Base-by-base conservation (phyloP, 2,797 vertebrate species). In the Scomberomorus guttatus region DNA sequence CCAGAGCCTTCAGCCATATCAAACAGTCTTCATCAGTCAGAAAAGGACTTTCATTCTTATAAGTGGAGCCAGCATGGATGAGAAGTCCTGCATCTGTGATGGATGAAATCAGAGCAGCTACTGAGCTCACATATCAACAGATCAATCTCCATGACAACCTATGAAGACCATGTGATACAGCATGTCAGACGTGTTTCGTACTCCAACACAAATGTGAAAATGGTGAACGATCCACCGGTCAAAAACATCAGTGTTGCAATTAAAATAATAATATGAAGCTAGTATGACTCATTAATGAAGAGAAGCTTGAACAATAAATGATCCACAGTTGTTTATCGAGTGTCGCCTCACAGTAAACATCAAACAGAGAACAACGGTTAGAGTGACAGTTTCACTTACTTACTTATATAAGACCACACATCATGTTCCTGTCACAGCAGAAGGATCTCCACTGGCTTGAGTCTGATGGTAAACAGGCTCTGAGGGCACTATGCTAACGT, bases 381-480 rank as follows among this genome's bases (percentile, higher is more conserved):
- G 65, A 54, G 25, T 48, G 72, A 46, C 44, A 20, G 25, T 37
- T 75, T 42, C 60, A n/a, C 18, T 37, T 10, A 10, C 11, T 63
- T 74, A 56, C 72, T 72, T 65, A 68, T 20, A 46, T 55, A 68
- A 61, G 64, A 42, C 29, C 14, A 18, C 59, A 51, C 55, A 66
- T 71, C 6, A 14, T 57, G 65, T 65, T 22, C 61, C 22, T 29
- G 77, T 67, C 56, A 68, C 62, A 58, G 22, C 56, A 32, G 13
- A 70, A 60, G 29, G 62, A 69, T 66, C 62, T 68, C 55, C 52
- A 44, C 61, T 72, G 42, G 51, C 32, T 57, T 64, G 61, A 44
- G 44, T 62, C 6, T 75, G 32, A 46, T 62, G 20, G 13, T 55
- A 52, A 79, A 68, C 60, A 78, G 65, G 51, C 58, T 73, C 61